A percentile compares a stretch with the other conserved stretches of the same genome.
phyloP scores from a whole-genome alignment of 2,888 invertebrate species.

The Cerceris rybyensis region DNA sequence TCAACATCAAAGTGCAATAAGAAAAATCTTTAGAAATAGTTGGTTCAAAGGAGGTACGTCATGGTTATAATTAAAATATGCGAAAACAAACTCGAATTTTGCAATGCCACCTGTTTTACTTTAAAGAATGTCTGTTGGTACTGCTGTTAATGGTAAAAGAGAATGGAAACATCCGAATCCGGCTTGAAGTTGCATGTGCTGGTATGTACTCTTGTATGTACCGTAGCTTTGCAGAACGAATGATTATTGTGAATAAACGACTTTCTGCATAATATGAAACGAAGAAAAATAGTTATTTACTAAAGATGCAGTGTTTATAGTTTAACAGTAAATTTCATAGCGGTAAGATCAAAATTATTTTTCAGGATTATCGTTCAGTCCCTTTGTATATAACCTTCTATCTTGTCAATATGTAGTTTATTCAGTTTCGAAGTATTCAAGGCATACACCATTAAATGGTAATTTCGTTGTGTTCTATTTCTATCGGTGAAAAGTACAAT shows the following conservation, averaged over 20 bases:
- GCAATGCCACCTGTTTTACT: slow-evolving; percentile 9
- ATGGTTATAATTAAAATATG: too few species aligned
- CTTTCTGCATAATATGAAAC: slow-evolving; percentile 58
- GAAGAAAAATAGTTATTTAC: slow-evolving; percentile 48
- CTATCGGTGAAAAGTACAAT: not conserved
- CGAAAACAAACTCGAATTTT: not conserved
- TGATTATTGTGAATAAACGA: slow-evolving; percentile 41
- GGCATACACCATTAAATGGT: not conserved
- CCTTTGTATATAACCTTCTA: slow-evolving; percentile 58
- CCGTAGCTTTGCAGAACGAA: slow-evolving; percentile 46
- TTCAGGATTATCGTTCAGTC: not conserved
- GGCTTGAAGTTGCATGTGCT: slow-evolving; percentile 51
- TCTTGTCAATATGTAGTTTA: slow-evolving; percentile 51
- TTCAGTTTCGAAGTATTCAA: slow-evolving; percentile 5
- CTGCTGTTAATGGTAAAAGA: slow-evolving; percentile 24
- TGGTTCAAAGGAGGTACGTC: too few species aligned
- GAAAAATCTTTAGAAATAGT: too few species aligned
- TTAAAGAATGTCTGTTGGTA: slow-evolving; percentile 30
- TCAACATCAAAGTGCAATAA: too few species aligned
- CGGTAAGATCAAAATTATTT: slow-evolving; percentile 31
- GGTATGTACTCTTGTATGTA: slow-evolving; percentile 34
- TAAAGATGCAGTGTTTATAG: slow-evolving; percentile 39
- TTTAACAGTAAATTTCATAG: slow-evolving; percentile 27
- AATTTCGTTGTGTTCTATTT: not conserved
- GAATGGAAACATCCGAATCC: slow-evolving; percentile 59